These are phyloP conservation scores for Otis tarda DNA, from an alignment of 2,113 vertebrate species.

Conservation along the genomic window DNA sequence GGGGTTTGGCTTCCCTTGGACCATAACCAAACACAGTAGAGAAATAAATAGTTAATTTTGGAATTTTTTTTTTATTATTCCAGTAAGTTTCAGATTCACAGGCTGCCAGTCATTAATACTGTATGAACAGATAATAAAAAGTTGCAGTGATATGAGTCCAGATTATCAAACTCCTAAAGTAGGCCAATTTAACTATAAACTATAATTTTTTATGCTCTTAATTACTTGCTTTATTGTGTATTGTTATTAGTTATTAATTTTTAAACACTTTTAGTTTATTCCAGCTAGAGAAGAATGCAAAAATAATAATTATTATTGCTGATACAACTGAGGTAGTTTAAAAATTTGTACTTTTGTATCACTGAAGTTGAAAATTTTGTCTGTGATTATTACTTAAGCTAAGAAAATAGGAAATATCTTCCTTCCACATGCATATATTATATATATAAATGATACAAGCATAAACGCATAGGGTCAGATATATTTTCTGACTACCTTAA, in stretches of 20 bases:
- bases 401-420: slow-evolving; percentile 41
- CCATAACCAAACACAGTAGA: not conserved
- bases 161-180: not conserved
- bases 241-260: not conserved
- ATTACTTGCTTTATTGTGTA: not conserved
- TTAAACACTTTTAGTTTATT: not conserved
- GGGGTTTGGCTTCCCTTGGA: not conserved
- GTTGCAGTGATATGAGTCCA: not conserved
- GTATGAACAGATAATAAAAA: not conserved
- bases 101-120: not conserved
- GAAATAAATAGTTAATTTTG: not conserved
- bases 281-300: not conserved
- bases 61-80: not conserved
- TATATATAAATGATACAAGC: not conserved
- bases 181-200: not conserved
- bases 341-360: not conserved
- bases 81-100: not conserved
- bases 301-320: not conserved
- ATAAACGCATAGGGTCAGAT: slow-evolving; percentile 32
- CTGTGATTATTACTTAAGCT: not conserved
- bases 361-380: slow-evolving; percentile 50
- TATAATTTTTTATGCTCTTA: not conserved
- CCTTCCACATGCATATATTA: not conserved
- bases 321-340: not conserved
- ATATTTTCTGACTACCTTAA: slow-evolving; percentile 18